Evolutionary conservation across 2,888 invertebrate genomes (phyloP).

Genomic region (Agonopterix arenella): DNA sequence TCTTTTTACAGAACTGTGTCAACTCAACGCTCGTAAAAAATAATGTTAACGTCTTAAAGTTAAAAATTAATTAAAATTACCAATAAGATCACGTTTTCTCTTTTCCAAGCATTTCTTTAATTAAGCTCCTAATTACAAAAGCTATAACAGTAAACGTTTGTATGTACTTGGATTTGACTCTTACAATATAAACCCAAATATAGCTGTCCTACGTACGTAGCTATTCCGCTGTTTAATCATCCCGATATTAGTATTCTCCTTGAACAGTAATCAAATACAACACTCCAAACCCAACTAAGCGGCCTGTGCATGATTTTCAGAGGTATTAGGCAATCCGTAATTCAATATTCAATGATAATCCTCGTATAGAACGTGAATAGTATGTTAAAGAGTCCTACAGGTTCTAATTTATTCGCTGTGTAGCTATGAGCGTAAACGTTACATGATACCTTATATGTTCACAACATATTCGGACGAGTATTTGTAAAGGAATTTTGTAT

Average conservation of each 20-base stretch:
- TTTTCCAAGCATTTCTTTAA: too few species aligned
- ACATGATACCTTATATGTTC: conserved; percentile 17
- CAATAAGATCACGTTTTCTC: neutral
- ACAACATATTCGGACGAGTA: conserved; percentile 33
- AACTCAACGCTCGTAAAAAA: conserved; percentile 39
- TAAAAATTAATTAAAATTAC: conserved; percentile 33
- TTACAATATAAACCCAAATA: too few species aligned
- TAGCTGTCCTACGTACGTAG: neutral
- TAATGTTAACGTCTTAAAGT: conserved; percentile 29
- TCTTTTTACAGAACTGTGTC: conserved; percentile 26
- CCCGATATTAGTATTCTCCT: conserved; percentile 12
- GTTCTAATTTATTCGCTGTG: too few species aligned
- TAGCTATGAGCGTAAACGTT: too few species aligned
- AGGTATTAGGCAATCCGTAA: neutral
- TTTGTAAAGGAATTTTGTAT: conserved; percentile 66
- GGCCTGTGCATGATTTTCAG: neutral
- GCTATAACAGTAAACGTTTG: too few species aligned
- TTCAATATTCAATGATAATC: neutral
- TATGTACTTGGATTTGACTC: too few species aligned
- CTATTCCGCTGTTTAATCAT: neutral
- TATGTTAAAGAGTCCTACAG: too few species aligned
- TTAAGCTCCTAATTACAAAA: too few species aligned
- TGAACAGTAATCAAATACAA: conserved; percentile 37
- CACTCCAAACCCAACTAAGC: conserved; percentile 6
- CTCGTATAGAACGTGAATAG: neutral